Base-by-base conservation (phyloP, 2,113 vertebrate genomes). In the Lichenostomus cassidix region DNA sequence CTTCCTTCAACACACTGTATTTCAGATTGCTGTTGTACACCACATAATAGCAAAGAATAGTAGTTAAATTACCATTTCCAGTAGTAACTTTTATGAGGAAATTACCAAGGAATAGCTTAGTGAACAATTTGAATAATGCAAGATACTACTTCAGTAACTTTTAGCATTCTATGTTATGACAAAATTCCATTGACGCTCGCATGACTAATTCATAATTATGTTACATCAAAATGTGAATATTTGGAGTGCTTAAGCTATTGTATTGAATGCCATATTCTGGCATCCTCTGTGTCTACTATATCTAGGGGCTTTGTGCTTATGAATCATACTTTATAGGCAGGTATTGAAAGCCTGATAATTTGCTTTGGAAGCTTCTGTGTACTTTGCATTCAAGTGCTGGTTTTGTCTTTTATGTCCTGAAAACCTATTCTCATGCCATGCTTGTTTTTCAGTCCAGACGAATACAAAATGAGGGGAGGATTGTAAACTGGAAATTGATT, bases 401-500 rank as follows among this genome's bases (percentile, higher is more conserved):
- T 87, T 60, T 83, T 18, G 14, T 55, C 41, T 25, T 75, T 24
- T 44, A 9, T 15, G 23, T 70, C 27, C 79, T 55, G 58, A 68
- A 86, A 91, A 41, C 29, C 41, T 76, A 7, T 58, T 58, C 70
- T 87, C 69, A 62, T 27, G 28, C 19, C 46, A 10, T 31, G 1
- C 17, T 93, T 97, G 33, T 83, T 69, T 47, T 46, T 80, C 79
- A 99, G 99, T 99, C 99, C 27, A 99, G 98, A 63, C 98, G 98
- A 77, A 98, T 99, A 95, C 98, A 99, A 96, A 99, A 99, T 42
- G 98, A 99, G 92, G 99, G 99, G 15, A 98, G 98, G 84, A 99
- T 99, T 89, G 95, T 99, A 83, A 99, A 94, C 60, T 99, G 99
- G 99, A 99, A 99, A 94, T 50, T 99, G 97, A 99, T 99, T 94